Conservation (phyloP, 2,797 vertebrate genomes). For the Steatocranus sp. region DNA sequence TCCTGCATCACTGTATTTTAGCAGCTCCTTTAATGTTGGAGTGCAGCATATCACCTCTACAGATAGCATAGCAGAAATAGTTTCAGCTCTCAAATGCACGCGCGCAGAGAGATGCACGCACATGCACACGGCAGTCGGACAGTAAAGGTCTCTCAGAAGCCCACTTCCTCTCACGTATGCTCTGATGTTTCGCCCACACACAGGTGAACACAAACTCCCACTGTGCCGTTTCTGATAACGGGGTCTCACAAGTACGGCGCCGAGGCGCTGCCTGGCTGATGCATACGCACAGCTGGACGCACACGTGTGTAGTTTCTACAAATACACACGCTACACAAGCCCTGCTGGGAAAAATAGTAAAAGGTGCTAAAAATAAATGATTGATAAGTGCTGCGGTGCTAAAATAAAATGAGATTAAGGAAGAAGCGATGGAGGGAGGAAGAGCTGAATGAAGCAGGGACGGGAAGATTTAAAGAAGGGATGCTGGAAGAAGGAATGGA, state of each 20-base stretch:
- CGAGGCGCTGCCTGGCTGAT: not conserved
- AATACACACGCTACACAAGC: not conserved
- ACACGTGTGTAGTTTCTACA: not conserved
- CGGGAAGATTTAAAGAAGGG: constrained; percentile 35
- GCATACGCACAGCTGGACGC: not conserved
- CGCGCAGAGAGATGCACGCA: not conserved
- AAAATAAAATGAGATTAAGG: constrained; percentile 54
- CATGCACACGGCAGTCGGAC: not conserved
- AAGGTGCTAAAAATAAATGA: constrained; percentile 67
- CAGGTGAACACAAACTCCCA: not conserved
- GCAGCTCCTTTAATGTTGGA: constrained; percentile 1
- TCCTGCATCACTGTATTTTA: not conserved
- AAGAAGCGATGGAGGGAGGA: not conserved
- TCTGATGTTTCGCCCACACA: constrained; percentile 44
- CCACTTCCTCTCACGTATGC: not conserved
- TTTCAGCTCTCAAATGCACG: constrained; percentile 30
- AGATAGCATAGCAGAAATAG: constrained; percentile 41
- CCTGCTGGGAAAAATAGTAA: constrained; percentile 36
- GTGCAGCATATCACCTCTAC: constrained; percentile 24
- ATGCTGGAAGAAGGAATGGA: constrained; percentile 11
- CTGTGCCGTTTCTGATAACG: constrained; percentile 19
- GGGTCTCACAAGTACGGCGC: not conserved
- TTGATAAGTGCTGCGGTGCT: constrained; percentile 57
- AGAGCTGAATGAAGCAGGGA: constrained; percentile 16
- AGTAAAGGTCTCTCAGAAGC: constrained; percentile 11